These are phyloP conservation scores for Listronotus oregonensis DNA, from an alignment of 1,140 invertebrate species.

Conservation along the genomic window DNA sequence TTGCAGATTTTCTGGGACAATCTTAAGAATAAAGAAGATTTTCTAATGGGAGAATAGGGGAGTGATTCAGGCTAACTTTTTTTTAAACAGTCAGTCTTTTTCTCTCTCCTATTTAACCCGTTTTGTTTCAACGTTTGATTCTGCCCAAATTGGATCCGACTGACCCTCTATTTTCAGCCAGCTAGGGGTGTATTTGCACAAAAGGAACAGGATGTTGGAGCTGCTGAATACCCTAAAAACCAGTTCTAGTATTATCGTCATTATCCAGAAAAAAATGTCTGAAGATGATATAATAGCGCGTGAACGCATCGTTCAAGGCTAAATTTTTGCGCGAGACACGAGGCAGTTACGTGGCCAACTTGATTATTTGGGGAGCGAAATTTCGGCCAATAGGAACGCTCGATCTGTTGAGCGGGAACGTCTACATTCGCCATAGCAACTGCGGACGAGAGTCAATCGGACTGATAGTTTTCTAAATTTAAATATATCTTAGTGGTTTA, in stretches of 20 bases:
- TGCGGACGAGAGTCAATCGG: constrained; percentile 27
- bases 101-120: constrained; percentile 52
- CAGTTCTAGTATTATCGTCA: not conserved
- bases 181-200: not conserved
- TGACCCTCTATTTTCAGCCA: not conserved
- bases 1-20: not conserved
- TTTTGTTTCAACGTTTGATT: constrained; percentile 33
- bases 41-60: constrained; percentile 48
- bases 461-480: not conserved
- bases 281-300: constrained; percentile 19
- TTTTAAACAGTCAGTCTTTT: constrained; percentile 51
- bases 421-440: constrained; percentile 32
- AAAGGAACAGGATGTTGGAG: constrained; percentile 9
- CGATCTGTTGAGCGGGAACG: constrained; percentile 7
- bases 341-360: constrained; percentile 13
- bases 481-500: no score
- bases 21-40: constrained; percentile 3
- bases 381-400: constrained; percentile 28
- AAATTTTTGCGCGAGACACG: constrained; percentile 27
- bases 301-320: constrained; percentile 23
- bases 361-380: constrained; percentile 29
- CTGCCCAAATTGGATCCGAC: no score
- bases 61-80: constrained; percentile 50
- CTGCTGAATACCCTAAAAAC: not conserved
- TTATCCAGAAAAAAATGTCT: not conserved